These are phyloP conservation scores for Cavia porcellus DNA, from an alignment of 2,113 vertebrate genomes.

Conservation along the genomic window DNA sequence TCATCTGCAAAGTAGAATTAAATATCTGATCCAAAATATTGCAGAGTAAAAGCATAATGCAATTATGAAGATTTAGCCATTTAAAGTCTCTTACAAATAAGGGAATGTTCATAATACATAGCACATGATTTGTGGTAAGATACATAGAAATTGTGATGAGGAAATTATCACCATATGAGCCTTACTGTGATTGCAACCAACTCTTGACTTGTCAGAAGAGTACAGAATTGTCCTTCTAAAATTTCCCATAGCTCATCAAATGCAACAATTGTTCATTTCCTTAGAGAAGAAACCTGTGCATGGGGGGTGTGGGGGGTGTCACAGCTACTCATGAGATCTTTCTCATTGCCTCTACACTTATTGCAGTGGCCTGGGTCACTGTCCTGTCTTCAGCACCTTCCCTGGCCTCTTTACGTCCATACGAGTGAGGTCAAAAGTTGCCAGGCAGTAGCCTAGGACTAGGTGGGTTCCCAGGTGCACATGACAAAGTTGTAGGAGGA, in stretches of 20 bases:
- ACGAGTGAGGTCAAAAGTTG: too few relatives aligned
- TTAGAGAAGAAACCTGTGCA: neutral
- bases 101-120: slow-evolving; percentile 46
- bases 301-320: neutral
- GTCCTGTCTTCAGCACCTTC: neutral
- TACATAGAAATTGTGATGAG: neutral
- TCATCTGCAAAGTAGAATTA: neutral
- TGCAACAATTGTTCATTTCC: neutral
- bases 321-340: neutral
- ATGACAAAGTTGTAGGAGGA: too few relatives aligned
- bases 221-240: slow-evolving; percentile 2
- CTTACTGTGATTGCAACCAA: neutral
- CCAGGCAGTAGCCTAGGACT: too few relatives aligned
- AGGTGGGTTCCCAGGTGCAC: too few relatives aligned
- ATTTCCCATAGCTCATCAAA: neutral
- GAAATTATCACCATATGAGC: slow-evolving; percentile 7
- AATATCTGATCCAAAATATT: neutral
- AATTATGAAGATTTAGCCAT: neutral
- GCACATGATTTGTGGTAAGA: neutral
- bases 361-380: neutral
- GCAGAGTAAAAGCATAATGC: slow-evolving; percentile 19
- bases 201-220: neutral
- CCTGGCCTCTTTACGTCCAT: neutral
- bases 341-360: neutral
- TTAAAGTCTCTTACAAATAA: neutral